Evolutionary conservation across 1,140 invertebrate species (phyloP).

Genomic region (Drosophila bocqueti): DNA sequence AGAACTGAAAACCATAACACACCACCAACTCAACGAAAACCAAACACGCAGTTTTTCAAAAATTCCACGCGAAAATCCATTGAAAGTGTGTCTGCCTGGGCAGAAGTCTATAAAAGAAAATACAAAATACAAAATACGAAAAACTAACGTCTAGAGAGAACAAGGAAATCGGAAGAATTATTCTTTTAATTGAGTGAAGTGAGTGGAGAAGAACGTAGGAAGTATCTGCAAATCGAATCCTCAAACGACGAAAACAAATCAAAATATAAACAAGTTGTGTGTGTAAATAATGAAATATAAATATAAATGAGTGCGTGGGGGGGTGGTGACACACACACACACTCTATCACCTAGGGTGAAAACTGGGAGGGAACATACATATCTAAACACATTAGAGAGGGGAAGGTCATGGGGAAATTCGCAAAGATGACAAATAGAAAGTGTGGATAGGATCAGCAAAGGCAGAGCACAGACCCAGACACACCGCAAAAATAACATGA

Average conservation of each 20-base stretch:
- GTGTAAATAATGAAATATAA: conserved; percentile 14
- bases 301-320: conserved; percentile 26
- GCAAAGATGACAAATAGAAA: conserved; percentile 29
- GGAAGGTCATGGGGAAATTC: conserved; percentile 35
- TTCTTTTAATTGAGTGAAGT: conserved; percentile 29
- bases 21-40: conserved; percentile 14
- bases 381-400: background rate
- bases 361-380: background rate
- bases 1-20: conserved; percentile 28
- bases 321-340: conserved; percentile 10
- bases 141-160: conserved; percentile 5
- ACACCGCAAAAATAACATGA: background rate
- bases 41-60: conserved; percentile 36
- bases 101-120: conserved; percentile 37
- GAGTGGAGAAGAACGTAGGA: conserved; percentile 16
- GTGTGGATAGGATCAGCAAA: conserved; percentile 18
- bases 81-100: conserved; percentile 15
- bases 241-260: conserved; percentile 28
- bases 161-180: conserved; percentile 14
- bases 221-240: conserved; percentile 32
- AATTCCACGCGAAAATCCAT: conserved; percentile 22
- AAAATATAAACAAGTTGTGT: conserved; percentile 42
- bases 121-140: conserved; percentile 3
- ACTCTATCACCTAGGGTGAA: background rate
- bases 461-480: background rate